Percentiles rank a stretch among this genome's conserved stretches.
Conservation (phyloP, 2,888 invertebrate genomes). For the Eupeodes latifasciatus region DNA sequence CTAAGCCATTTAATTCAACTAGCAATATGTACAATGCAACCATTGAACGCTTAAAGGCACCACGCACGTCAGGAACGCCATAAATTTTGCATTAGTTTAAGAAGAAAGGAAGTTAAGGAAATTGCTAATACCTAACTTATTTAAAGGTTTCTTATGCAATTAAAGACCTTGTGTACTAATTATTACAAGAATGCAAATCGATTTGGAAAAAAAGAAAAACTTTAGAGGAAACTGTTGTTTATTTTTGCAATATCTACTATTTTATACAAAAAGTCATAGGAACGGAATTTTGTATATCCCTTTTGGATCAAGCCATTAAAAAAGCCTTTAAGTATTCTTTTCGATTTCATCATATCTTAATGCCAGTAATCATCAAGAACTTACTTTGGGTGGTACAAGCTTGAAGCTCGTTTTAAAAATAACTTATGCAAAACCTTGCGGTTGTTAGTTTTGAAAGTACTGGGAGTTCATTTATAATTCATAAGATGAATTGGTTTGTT, state of each 20-base stretch:
- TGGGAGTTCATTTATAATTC: neutral
- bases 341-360: too few species aligned
- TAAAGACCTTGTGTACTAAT: neutral
- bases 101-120: constrained; percentile 23
- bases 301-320: too few species aligned
- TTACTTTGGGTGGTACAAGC: neutral
- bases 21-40: too few species aligned
- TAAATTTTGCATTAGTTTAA: constrained; percentile 12
- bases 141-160: constrained; percentile 2
- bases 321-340: too few species aligned
- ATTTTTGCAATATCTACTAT: too few species aligned
- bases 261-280: too few species aligned
- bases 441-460: neutral
- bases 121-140: neutral
- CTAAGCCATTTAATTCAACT: constrained; percentile 12
- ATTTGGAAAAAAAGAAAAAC: too few species aligned
- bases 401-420: neutral
- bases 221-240: too few species aligned
- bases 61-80: constrained; percentile 26
- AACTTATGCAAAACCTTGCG: neutral
- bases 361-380: neutral
- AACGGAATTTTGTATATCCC: too few species aligned
- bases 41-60: constrained; percentile 26
- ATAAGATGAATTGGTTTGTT: neutral
- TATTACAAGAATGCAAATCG: neutral